Conservation (phyloP, 2,888 invertebrate genomes). For the Nephrotoma flavescens region DNA sequence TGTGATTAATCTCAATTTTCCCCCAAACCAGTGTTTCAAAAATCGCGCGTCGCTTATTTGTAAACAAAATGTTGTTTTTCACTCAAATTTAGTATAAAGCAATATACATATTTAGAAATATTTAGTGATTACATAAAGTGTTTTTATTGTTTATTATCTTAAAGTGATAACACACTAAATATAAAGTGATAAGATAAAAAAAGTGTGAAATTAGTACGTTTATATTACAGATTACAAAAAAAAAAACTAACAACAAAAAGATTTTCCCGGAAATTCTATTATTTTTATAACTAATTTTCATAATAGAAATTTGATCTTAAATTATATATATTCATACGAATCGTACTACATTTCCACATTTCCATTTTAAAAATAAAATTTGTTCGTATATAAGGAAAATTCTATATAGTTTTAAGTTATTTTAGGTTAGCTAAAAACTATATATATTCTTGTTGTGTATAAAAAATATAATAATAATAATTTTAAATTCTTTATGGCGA, state of each 20-base stretch:
- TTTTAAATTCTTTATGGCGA: not conserved
- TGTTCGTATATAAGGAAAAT: not conserved
- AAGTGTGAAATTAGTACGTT: not conserved
- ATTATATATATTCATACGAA: not conserved
- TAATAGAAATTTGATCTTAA: not conserved
- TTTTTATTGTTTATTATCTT: not conserved
- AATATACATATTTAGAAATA: not conserved
- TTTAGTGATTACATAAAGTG: not conserved
- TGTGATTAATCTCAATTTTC: not conserved
- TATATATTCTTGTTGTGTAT: not conserved
- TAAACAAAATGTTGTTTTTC: not conserved
- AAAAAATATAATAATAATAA: not conserved
- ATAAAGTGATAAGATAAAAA: not conserved
- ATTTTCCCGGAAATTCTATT: not conserved
- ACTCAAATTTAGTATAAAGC: not conserved
- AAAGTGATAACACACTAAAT: not conserved
- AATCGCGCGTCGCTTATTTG: not conserved
- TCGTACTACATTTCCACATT: not conserved
- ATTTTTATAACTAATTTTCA: not conserved
- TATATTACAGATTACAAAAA: not conserved
- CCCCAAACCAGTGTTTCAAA: not conserved
- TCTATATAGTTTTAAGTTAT: not conserved
- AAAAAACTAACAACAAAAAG: not conserved
- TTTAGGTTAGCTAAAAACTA: not conserved
- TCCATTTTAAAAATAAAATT: not conserved